Base-by-base conservation (phyloP, 2,888 invertebrate genomes). In the Tenodera sinensis region DNA sequence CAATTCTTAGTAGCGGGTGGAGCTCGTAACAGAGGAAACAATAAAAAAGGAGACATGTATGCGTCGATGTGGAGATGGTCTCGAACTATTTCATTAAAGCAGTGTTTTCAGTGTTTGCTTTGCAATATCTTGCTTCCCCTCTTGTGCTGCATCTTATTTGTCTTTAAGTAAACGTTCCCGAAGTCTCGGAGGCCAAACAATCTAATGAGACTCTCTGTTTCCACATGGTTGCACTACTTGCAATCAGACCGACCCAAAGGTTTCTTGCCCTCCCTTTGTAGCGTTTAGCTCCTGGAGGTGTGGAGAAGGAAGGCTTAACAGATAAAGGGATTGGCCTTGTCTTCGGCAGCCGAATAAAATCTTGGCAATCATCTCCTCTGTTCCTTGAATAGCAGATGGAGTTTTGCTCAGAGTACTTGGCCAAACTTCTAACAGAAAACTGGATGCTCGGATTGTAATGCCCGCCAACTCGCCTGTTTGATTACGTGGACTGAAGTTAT, bases 11-110 rank as follows among this genome's bases (percentile, higher is more conserved):
- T 6, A 71, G 25, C 54, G 54, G 25, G 54, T 15, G 54, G 54
- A 71, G 42, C 2, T 42, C 42, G 42, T 42, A 71, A 20, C 20
- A 4, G 54, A 25, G 25, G 54, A 25, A 71, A 20, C 15, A 15
- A 71, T 20, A 20, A 71, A 71, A 71, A 71, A 71, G 6, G 54
- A 71, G 54, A 71, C 54, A 71, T 71, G 54, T 20, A 71, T 71
- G 54, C 54, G 54, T 71, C 54, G 54, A 71, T 71, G 54, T 20
- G 54, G 54, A 71, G 54, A 71, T 71, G 54, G 54, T 71, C 54
- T 85, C 84, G 47, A 83, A 89, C 87, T 90, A 89, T 90, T 90
- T 90, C 90, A 90, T 90, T 90, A 90, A 89, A 89, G 85, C 87
- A 82, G 84, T 88, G 88, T 88, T 88, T 71, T 85, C 85, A 85